Base-by-base conservation (phyloP, 30 jellyfish, hydroid and myxozoan species). In the Aurelia sp. region DNA sequence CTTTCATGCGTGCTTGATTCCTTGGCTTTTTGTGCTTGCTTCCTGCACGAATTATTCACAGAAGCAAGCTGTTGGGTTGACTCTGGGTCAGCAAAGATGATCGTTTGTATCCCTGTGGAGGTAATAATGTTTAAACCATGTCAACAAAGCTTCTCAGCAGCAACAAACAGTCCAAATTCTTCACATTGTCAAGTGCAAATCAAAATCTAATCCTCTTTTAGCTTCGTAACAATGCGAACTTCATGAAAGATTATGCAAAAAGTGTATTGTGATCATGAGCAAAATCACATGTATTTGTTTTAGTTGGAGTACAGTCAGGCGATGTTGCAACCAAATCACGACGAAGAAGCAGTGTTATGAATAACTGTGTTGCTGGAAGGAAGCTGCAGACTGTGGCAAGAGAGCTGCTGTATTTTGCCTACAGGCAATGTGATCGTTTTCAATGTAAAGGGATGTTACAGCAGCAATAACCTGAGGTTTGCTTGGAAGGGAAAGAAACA, bases 241-340 rank as follows among this genome's bases (percentile, higher is more conserved):
- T 44, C 55, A 44, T 44, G 9, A 44, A 44, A 44, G 55, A 44
- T 44, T 44, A 5, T 30, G 77, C 60, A 63, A 59, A 58, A 76
- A 59, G 78, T 76, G 73, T 59, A 12, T 76, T 76, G 60, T 76
- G 40, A 7, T 20, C 31, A 21, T 21, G 50, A 44, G 30, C 31
- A 70, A 74, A 20, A 74, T 74, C 59, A 21, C 73, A 5, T 50
- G 63, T 74, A 74, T 74, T 74, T 52, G 85, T 52, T 44, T 44
- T 52, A 13, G 63, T 44, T 44, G 16, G 55, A 44, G 15, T 12
- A 44, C 55, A 44, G 55, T 44, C 55, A 44, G 55, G 55, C 55
- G 13, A 44, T 44, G 55, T 44, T 44, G 22, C 50, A 19, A 21
- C 70, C 0, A 3, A 16, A 19, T 72, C 40, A 35, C 66, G 30